Base-by-base conservation (phyloP, 1,140 invertebrate genomes). In the Meteorus sp. region DNA sequence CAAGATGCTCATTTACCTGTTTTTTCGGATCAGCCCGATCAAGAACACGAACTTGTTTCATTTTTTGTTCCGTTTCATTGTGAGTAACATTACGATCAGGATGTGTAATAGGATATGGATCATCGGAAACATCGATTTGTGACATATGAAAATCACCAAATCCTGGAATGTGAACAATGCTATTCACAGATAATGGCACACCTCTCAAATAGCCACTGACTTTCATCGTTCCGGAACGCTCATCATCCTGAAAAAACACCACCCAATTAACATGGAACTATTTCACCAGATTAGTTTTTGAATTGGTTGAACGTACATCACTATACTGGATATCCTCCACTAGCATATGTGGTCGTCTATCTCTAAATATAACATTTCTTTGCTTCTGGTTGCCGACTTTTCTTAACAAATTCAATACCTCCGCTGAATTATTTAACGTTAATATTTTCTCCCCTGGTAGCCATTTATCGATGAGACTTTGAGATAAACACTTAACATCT, bases 61-160 rank as follows among this genome's bases (percentile, higher is more conserved):
- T n/a, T n/a, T n/a, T n/a, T n/a, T n/a, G n/a, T n/a, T n/a, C n/a
- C n/a, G 92, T 76, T 20, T 70, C 62, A 65, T 77, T 73, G 67
- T 78, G 54, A 45, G 47, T 60, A 60, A 70, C 41, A 5, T 20
- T 8, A 51, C 61, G 69, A 43, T 64, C 29, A 1, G 41, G 31
- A 60, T 84, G n/a, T n/a, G n/a, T 83, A n/a, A 91, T 68, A 55
- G 86, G 84, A 78, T 90, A 86, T 2, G 91, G 92, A 84, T 97
- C 92, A 55, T 79, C 75, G 0, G 83, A 73, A 1, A 85, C 83
- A 80, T 90, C 88, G 63, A 98, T 93, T 73, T 89, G 86, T 2
- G 79, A 82, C 85, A 98, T 88, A 82, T 97, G 95, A 76, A 90
- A 98, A 72, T 97, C 91, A 35, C 94, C 95, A 71, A 93, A 86